Evolutionary conservation across 2,888 invertebrate species (phyloP), one percentile per base, ranked within the genome.

Genomic region (Latrodectus elegans): DNA sequence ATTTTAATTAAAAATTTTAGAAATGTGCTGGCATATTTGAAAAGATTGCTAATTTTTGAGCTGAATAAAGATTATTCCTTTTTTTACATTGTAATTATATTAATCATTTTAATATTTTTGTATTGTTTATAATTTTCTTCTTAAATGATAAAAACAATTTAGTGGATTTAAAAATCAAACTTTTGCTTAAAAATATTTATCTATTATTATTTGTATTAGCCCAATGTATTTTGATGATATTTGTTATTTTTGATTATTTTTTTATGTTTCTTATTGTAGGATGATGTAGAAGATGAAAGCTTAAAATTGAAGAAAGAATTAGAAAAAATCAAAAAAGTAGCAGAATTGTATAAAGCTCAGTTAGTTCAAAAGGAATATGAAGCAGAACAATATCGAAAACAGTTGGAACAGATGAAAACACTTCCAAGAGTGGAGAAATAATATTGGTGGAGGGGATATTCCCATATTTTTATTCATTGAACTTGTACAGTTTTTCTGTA

Each of bases 321-420:
- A 10, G 89, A 89, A 52, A 84, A 79, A 75, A 67, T 82, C 38
- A 84, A 85, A 75, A 85, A 65, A 78, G 77, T 90, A 55, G 88
- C 89, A 12, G 90, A 89, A 60, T 55, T 89, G 14, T 90, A 89
- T 72, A 89, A 87, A 81, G 76, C 76, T n/a, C 88, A 89, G 70
- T 70, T 90, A 4, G 9, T 88, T n/a, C 87, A 89, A 76, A 90
- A 90, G 71, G 88, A 89, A 38, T 73, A 89, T 55, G 89, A 90
- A 74, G 88, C 89, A 38, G 89, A 89, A 65, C 73, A 82, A 60
- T 88, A 89, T 52, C 82, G 76, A 77, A 89, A 88, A 79, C 79
- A 89, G 86, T 73, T 89, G 1, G 84, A 87, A 71, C 72, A 86
- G 26, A 87, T 89, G 83, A 84, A 76, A 26, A 80, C 76, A n/a